Evolutionary conservation across 2,797 vertebrate species (phyloP).

Genomic region (Myripristis jacobus): DNA sequence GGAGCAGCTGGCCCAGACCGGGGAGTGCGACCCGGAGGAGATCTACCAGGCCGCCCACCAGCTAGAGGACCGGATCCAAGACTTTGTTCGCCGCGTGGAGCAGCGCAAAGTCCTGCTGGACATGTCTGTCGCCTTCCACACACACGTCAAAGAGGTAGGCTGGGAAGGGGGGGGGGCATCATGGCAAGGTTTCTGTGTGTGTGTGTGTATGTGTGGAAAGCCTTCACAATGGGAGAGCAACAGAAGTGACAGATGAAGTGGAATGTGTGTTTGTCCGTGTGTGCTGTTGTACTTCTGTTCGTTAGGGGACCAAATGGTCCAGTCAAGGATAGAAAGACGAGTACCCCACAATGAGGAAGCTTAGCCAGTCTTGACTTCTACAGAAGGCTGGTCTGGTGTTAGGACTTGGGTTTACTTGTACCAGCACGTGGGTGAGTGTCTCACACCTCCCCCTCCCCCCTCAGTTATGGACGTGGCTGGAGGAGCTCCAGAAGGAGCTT

Average conservation of each 20-base stretch:
- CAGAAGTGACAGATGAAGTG: slow-evolving; percentile 41
- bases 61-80: slow-evolving; percentile 96
- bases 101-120: slow-evolving; percentile 96
- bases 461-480: slow-evolving; percentile 98
- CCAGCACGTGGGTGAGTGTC: no score
- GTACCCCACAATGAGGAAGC: no score
- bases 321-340: no score
- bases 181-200: slow-evolving; percentile 43
- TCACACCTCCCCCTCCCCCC: neutral
- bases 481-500: slow-evolving; percentile 97
- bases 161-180: slow-evolving; percentile 45
- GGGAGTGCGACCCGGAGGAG: slow-evolving; percentile 98
- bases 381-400: no score
- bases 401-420: no score
- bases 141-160: slow-evolving; percentile 97
- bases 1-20: slow-evolving; percentile 97
- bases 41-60: slow-evolving; percentile 99
- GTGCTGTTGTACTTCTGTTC: slow-evolving; percentile 10
- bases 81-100: slow-evolving; percentile 97
- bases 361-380: no score
- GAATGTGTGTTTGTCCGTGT: neutral
- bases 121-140: slow-evolving; percentile 99
- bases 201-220: slow-evolving; percentile 20
- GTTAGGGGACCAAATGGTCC: no score
- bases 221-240: slow-evolving; percentile 32